phyloP scores from a whole-genome alignment of 1,140 invertebrate species.

The Danaus plexippus region DNA sequence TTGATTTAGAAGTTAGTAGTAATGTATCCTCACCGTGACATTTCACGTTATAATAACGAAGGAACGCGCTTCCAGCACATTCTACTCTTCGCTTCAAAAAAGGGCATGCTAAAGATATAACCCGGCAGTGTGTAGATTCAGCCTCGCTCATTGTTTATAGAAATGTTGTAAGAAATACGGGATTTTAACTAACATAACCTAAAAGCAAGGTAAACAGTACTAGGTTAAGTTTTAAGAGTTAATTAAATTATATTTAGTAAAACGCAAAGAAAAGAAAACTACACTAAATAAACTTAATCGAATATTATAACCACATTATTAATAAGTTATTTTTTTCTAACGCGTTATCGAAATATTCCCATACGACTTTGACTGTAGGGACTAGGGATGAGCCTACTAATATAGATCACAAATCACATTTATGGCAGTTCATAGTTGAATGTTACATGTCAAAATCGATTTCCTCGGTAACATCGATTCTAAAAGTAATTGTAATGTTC shows the following conservation, averaged over 20 bases:
- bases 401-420: too few relatives aligned
- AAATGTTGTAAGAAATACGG: constrained; percentile 38
- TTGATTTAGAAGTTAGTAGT: constrained; percentile 52
- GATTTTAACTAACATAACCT: constrained; percentile 60
- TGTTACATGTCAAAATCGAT: neutral
- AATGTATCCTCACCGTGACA: constrained; percentile 60
- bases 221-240: constrained; percentile 14
- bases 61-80: constrained; percentile 56
- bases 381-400: too few relatives aligned
- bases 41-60: constrained; percentile 63
- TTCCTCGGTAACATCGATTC: constrained; percentile 1
- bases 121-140: constrained; percentile 34
- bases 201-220: constrained; percentile 26
- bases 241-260: too few relatives aligned
- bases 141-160: constrained; percentile 51
- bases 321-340: constrained; percentile 7
- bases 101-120: constrained; percentile 45
- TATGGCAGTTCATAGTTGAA: too few relatives aligned
- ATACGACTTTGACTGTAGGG: constrained; percentile 10
- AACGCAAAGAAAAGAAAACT: constrained; percentile 8
- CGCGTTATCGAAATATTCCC: constrained; percentile 17
- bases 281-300: constrained; percentile 9
- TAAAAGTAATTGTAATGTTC: too few relatives aligned
- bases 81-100: constrained; percentile 57
- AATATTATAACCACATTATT: constrained; percentile 1